phyloP scores from a whole-genome alignment of 1,140 invertebrate genomes.

The Onthophagus taurus region DNA sequence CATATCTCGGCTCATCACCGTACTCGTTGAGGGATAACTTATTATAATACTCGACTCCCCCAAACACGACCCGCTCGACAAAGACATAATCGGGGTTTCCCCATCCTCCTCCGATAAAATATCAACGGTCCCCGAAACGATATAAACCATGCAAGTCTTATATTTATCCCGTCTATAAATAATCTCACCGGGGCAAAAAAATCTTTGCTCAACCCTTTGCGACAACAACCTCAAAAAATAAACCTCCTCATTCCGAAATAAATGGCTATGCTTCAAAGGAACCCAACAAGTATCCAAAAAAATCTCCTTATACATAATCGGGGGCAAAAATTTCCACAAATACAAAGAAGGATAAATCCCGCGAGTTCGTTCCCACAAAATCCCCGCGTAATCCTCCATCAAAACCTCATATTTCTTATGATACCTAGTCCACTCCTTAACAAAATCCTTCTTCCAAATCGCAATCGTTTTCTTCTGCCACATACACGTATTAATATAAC shows the following conservation, averaged over 20 bases:
- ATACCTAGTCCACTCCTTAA: conserved; percentile 1
- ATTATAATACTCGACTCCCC: conserved; percentile 16
- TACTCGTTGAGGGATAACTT: conserved; percentile 12
- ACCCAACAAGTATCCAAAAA: conserved; percentile 16
- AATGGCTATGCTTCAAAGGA: conserved; percentile 15
- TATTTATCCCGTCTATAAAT: conserved; percentile 9
- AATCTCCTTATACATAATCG: conserved; percentile 13
- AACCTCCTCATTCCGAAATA: conserved; percentile 13
- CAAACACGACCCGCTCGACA: conserved; percentile 14
- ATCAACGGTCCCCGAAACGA: conserved; percentile 15
- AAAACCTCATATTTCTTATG: not conserved
- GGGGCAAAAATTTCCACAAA: conserved; percentile 3
- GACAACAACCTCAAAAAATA: conserved; percentile 12
- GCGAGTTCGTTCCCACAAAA: not conserved
- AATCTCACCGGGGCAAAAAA: conserved; percentile 1
- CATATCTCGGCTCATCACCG: conserved; percentile 14
- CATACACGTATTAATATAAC: not conserved
- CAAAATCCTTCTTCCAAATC: not conserved
- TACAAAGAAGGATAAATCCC: not conserved
- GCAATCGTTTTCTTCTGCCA: not conserved
- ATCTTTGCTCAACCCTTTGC: not conserved
- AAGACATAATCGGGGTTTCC: conserved; percentile 17
- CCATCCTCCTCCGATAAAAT: conserved; percentile 20
- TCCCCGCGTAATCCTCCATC: not conserved
- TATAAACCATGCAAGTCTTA: conserved; percentile 16